Evolutionary conservation across 2,113 vertebrate species (phyloP), one percentile per base, ranked within the genome.

Genomic region (Brachypodius melanocephalos): DNA sequence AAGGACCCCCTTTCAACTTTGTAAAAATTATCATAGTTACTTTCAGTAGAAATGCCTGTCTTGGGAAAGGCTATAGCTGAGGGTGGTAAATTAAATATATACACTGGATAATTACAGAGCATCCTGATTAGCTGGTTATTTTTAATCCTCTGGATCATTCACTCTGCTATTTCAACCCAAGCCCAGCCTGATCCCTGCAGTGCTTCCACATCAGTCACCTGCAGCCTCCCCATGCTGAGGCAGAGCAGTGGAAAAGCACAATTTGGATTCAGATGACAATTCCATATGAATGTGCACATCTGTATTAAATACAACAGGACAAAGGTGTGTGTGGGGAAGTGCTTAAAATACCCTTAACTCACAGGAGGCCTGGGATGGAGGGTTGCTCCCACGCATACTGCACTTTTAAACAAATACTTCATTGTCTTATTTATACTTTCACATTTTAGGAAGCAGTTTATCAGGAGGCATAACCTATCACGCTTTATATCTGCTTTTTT

Each of bases 341-440:
- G 46, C 51, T 72, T 75, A 71, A 79, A 89, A 79, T 31, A 34
- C 31, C 14, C 78, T 79, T 19, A 88, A 81, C 46, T 36, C 88
- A 69, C 29, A 26, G 57, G 48, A 93, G 38, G 66, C 14, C 15
- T 49, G 45, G 12, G 10, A 58, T 11, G 55, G 7, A 52, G 29
- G 15, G 25, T 3, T 0, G 1, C 25, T 67, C 17, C 65, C 46
- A 67, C 0, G 0, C 32, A 74, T 89, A 54, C 29, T 85, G 17
- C 73, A 54, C 22, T 77, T 89, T 52, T 26, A 74, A 91, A 81
- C 42, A 74, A 85, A 67, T 38, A 71, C 7, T 26, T 62, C 55
- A 59, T 18, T 55, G 65, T 58, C 55, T 59, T 81, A 34, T 48
- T 96, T 71, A 54, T 45, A n/a, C 15, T 22, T 76, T 9, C 46